These are phyloP conservation scores for Athene noctua DNA, from an alignment of 2,113 vertebrate genomes.

Conservation along the genomic window DNA sequence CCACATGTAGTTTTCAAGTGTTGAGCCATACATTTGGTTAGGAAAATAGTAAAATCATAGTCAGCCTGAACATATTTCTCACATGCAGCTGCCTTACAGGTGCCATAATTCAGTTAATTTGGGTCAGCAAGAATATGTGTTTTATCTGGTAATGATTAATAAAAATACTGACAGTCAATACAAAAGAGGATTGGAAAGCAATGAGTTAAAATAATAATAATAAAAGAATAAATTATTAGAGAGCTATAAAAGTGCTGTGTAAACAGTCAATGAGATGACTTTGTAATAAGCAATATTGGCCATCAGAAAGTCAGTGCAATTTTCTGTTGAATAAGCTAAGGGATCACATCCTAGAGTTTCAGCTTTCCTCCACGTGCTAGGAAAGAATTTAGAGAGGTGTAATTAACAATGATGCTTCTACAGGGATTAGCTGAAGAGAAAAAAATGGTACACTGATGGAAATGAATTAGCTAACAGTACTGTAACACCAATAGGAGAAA, in stretches of 20 bases:
- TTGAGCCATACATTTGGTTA: neutral
- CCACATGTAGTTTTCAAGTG: neutral
- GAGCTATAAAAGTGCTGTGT: neutral
- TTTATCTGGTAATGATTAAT: neutral
- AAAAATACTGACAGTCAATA: neutral
- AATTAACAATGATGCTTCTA: constrained; percentile 12
- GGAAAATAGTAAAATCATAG: neutral
- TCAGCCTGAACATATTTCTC: neutral
- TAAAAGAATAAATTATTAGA: neutral
- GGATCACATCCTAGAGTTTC: neutral
- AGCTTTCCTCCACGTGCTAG: neutral
- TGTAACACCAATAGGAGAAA: neutral
- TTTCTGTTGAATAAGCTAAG: constrained; percentile 22
- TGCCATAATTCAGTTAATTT: neutral
- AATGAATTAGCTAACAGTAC: neutral
- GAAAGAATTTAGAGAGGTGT: neutral
- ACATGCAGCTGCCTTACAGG: neutral
- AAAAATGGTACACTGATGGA: neutral
- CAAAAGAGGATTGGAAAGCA: neutral
- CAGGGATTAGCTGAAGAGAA: neutral
- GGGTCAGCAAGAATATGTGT: neutral
- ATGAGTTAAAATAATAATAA: neutral
- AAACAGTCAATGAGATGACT: neutral
- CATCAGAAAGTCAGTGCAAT: neutral
- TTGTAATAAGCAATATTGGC: neutral